Evolutionary conservation across 2,797 vertebrate genomes (phyloP).

Genomic region (Takifugu rubripes): DNA sequence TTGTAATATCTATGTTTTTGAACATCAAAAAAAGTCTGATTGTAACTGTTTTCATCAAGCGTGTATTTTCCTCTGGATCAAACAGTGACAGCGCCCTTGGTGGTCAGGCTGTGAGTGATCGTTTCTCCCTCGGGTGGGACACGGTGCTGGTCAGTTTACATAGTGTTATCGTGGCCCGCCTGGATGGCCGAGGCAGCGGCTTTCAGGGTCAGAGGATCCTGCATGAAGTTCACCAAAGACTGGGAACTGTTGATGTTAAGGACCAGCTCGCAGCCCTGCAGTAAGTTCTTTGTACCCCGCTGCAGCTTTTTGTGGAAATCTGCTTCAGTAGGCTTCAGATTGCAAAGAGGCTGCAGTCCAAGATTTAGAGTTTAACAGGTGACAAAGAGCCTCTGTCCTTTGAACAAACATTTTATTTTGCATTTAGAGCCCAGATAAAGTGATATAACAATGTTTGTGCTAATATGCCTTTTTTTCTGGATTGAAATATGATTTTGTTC

Average conservation of each 20-base stretch:
- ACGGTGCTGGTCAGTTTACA: conserved; percentile 92
- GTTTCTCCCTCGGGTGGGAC: conserved; percentile 88
- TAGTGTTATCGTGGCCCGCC: conserved; percentile 85
- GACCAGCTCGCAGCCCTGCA: conserved; percentile 78
- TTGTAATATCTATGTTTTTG: too few species aligned
- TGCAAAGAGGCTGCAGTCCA: too few species aligned
- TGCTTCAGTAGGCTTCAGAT: neutral
- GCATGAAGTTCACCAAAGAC: conserved; percentile 84
- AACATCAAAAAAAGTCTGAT: too few species aligned
- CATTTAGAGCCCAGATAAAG: too few species aligned
- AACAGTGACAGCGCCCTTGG: conserved; percentile 86
- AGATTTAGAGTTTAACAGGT: too few species aligned
- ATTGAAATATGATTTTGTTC: too few species aligned
- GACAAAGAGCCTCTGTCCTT: too few species aligned
- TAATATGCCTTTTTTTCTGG: too few species aligned
- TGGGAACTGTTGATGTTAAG: conserved; percentile 90
- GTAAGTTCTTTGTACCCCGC: neutral
- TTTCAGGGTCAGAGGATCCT: conserved; percentile 92
- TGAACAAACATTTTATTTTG: too few species aligned
- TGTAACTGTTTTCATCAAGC: too few species aligned
- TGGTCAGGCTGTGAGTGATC: conserved; percentile 88
- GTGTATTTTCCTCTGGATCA: too few species aligned
- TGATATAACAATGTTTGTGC: too few species aligned
- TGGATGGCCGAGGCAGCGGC: conserved; percentile 93
- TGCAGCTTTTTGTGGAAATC: neutral